Evolutionary conservation across 2,888 invertebrate species (phyloP), one percentile per base, ranked within the genome.

Genomic region (Anorthoa munda): DNA sequence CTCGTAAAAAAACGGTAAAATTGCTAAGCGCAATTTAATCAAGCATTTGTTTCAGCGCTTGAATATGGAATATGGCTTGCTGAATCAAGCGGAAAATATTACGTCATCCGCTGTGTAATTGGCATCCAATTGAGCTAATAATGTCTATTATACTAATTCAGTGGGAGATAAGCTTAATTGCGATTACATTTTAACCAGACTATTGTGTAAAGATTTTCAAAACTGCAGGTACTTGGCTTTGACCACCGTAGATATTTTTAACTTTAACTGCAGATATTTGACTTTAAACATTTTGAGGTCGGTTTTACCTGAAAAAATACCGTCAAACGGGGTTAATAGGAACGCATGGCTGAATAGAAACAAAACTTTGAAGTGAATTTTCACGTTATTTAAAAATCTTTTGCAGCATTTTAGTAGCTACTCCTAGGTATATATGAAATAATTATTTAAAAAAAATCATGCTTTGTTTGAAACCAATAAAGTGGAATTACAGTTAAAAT

Each of bases 1-100:
- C 53, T 59, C 74, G 56, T 83, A 79, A 81, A 83, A 79, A 70
- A 63, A 50, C 65, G 55, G 48, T 83, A 63, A 66, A 79, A 83
- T 59, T n/a, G 59, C 67, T 80, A 60, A 68, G 50, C 55, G 53
- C 56, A 63, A 85, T 82, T 82, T 69, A 69, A 74, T 79, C 58
- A 71, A 79, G 71, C 51, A 26, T 55, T 63, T 69, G 60, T 75
- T 85, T 69, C 55, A 39, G 59, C 31, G 56, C 56, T 50, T 69
- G 39, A 70, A 58, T 71, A 68, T 53, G 55, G 55, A 75, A 64
- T 31, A 61, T 48, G 50, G 26, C n/a, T n/a, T n/a, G n/a, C 18
- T 66, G 51, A 79, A 71, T 73, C 58, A 73, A 63, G 63, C 56
- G 60, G 71, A 39, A 73, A 63, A 26, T 39, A n/a, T 64, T 58